phyloP scores from a whole-genome alignment of 2,113 vertebrate genomes.

The Nerophis lumbriciformis region DNA sequence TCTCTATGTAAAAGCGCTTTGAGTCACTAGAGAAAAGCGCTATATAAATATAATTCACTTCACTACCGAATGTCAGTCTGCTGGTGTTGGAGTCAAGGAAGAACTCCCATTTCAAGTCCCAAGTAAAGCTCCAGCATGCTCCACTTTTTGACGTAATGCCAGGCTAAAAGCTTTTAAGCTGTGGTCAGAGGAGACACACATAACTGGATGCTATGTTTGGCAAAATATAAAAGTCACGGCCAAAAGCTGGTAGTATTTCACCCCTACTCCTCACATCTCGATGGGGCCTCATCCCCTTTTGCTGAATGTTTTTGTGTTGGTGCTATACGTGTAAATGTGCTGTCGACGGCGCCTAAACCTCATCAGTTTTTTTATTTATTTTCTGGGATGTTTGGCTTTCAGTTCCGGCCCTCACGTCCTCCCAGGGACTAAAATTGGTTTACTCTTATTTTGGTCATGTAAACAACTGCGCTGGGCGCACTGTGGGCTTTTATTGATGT shows the following conservation, averaged over 20 bases:
- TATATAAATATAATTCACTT: too few species aligned
- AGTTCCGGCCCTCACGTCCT: slow-evolving; percentile 45
- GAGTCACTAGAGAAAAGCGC: too few species aligned
- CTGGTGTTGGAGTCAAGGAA: slow-evolving; percentile 17
- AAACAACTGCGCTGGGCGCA: slow-evolving; percentile 55
- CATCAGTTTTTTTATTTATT: slow-evolving; percentile 37
- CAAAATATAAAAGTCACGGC: slow-evolving; percentile 41
- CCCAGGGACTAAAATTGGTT: slow-evolving; percentile 47
- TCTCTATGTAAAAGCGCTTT: too few species aligned
- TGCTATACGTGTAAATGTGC: slow-evolving; percentile 41
- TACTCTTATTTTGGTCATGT: slow-evolving; percentile 69
- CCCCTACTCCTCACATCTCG: slow-evolving; percentile 1
- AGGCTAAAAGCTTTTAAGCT: slow-evolving; percentile 34
- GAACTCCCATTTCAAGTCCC: slow-evolving; percentile 20
- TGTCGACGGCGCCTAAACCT: slow-evolving; percentile 37
- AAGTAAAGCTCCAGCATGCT: slow-evolving; percentile 18
- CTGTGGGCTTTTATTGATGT: slow-evolving; percentile 27
- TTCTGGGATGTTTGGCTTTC: slow-evolving; percentile 57
- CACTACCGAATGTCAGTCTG: not conserved
- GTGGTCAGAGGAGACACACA: slow-evolving; percentile 13
- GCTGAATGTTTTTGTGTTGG: not conserved
- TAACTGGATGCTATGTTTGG: slow-evolving; percentile 50
- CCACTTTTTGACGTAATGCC: slow-evolving; percentile 26
- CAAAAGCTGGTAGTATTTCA: slow-evolving; percentile 29
- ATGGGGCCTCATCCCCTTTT: slow-evolving; percentile 3